Conservation (phyloP, 2,888 invertebrate genomes). For the Dasysyrphus tricinctus region DNA sequence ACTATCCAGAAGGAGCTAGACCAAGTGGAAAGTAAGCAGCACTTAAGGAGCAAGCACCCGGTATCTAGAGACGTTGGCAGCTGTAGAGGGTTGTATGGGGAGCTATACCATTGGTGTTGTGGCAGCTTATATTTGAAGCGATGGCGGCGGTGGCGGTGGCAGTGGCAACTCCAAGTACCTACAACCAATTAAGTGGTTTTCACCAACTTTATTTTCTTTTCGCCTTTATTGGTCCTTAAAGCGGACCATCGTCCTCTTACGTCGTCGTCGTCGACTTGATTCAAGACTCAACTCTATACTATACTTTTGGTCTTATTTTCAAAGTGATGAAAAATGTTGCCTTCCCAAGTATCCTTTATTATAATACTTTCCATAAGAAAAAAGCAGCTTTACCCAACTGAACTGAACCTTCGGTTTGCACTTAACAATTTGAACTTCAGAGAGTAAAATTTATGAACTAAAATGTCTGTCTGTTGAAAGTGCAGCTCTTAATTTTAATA, state of each 20-base stretch:
- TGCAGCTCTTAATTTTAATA: conserved; percentile 69
- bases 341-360: not conserved
- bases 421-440: conserved; percentile 28
- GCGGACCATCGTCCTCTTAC: conserved; percentile 7
- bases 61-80: not conserved
- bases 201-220: conserved; percentile 66
- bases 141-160: too few species aligned
- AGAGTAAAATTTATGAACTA: conserved; percentile 66
- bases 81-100: too few species aligned
- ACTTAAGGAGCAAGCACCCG: conserved; percentile 41
- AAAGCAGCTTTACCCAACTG: conserved; percentile 30
- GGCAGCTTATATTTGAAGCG: conserved; percentile 19
- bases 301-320: conserved; percentile 11
- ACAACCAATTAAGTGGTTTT: conserved; percentile 74
- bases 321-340: conserved; percentile 42
- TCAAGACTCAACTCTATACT: not conserved
- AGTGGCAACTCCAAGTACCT: conserved; percentile 38
- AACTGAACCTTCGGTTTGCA: conserved; percentile 42
- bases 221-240: conserved; percentile 68
- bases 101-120: not conserved
- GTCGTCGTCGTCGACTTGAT: not conserved
- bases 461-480: conserved; percentile 32
- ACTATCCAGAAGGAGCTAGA: conserved; percentile 30
- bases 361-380: not conserved
- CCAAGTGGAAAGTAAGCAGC: conserved; percentile 38